Evolutionary conservation across 2,797 vertebrate species (phyloP), one percentile per base, ranked within the genome.

Genomic region (Jordanella pulchra): DNA sequence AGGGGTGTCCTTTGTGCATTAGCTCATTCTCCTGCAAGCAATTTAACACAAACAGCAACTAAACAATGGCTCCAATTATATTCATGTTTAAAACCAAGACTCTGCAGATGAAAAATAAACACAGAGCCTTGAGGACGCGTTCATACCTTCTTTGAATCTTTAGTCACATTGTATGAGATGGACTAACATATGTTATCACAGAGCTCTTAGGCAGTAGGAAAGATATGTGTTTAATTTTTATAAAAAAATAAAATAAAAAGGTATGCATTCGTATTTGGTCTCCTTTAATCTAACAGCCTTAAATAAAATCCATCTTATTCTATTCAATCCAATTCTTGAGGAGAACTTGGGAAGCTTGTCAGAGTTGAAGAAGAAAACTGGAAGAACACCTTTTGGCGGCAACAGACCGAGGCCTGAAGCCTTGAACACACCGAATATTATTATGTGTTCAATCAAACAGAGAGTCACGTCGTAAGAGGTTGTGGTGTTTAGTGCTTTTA

Each of bases 1-100:
- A 99, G 69, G 97, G 96, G 83, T 93, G 94, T 18, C 97, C 97
- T 79, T 93, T 92, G 89, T 95, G 94, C 98, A 99, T 99, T 86
- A 94, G 79, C 6, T 85, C 71, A 79, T 99, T 98, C 88, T 96
- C 97, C 98, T 99, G 35, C 70, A 71, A n/a, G 45, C 69, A 76
- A 83, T 27, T n/a, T 78, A 67, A 86, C 53, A 86, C 55, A 75
- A 74, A 42, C 51, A n/a, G 84, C 44, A 82, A 67, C n/a, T 65
- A 21, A 80, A 82, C 75, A 82, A 84, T 67, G 50, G 80, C 53
- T 1, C 10, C 67, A 39, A 9, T 47, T 89, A 65, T 78, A 42
- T 9, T 64, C 47, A 65, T 17, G 17, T 73, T 82, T 70, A 65
- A 77, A 82, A 77, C 23, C 32, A 53, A 1, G 2, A 25, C 28